Evolutionary conservation across 2,888 invertebrate genomes (phyloP), one percentile per base, ranked within the genome.

Genomic region (Ormyrus nitidulus): DNA sequence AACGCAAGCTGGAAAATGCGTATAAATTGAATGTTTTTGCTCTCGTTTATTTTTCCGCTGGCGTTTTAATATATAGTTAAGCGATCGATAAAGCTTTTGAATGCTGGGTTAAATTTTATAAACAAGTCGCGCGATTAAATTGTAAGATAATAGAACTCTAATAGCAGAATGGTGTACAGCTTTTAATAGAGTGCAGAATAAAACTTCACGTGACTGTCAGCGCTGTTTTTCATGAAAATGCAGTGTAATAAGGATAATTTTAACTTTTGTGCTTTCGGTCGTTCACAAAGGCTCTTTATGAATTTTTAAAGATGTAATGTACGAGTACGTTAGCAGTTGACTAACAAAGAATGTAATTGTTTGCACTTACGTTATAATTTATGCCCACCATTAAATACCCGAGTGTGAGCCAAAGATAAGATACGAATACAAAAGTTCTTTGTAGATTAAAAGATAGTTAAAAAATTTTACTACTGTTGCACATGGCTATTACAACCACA

Each of bases 311-410:
- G 61, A 56, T 61, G 13, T 62, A 70, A 72, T n/a, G 49, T 53
- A 46, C 44, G 61, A 65, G 48, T 62, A 46, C 11, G 53, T 13
- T 48, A 34, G 71, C 54, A 62, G 54, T 49, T 59, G 48, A 70
- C 56, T 59, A 77, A 77, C 80, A 77, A 77, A 77, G 80, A 80
- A 74, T 77, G 70, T 64, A 74, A 74, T 81, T 77, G 65, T 81
- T 73, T 77, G 70, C 54, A 11, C 70, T 69, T 54, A 58, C 19
- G 64, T 62, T 77, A 61, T 74, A 77, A 81, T 81, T 81, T 81
- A 81, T 77, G 64, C 49, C 77, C 53, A 74, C 70, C 64, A 70
- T 77, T 81, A 77, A 77, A 81, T 64, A 81, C 70, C 73, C 54
- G 61, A 77, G 76, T 68, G 71, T 53, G 70, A 73, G 61, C 69